Conservation (phyloP, 2,888 invertebrate genomes). For the Volucella inflata region DNA sequence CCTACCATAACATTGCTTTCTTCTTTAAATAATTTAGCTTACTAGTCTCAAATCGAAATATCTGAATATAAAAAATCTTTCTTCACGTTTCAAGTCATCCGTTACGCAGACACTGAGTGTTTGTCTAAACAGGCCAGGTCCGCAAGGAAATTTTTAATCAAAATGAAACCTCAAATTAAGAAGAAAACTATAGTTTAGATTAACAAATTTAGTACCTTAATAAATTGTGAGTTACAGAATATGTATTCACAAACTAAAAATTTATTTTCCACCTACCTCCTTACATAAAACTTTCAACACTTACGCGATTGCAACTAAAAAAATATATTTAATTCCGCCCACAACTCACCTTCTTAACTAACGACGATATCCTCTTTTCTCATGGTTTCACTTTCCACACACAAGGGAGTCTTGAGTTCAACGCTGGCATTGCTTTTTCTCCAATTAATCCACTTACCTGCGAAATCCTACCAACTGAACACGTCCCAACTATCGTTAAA, state of each 20-base stretch:
- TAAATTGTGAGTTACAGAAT: background rate
- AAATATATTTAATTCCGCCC: conserved; percentile 37
- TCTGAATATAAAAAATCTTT: too few species aligned
- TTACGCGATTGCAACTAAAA: conserved; percentile 37
- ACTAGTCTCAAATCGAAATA: too few species aligned
- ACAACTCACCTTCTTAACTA: conserved; percentile 43
- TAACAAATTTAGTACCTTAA: too few species aligned
- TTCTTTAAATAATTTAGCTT: too few species aligned
- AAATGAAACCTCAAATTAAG: too few species aligned
- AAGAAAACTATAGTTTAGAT: too few species aligned
- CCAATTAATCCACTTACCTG: conserved; percentile 73
- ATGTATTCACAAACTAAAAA: background rate
- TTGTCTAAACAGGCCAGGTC: too few species aligned
- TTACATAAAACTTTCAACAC: conserved; percentile 43
- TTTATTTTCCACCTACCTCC: conserved; percentile 6
- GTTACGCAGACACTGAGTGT: too few species aligned
- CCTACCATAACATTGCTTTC: too few species aligned
- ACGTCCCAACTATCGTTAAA: conserved; percentile 48
- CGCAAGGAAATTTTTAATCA: too few species aligned
- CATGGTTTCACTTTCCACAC: conserved; percentile 72
- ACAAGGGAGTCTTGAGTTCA: conserved; percentile 46
- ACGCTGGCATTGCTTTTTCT: conserved; percentile 25
- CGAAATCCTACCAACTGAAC: conserved; percentile 23
- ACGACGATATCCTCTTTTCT: conserved; percentile 64
- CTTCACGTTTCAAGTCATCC: too few species aligned